A percentile compares a stretch with the other conserved stretches of the same genome.
Evolutionary conservation across 2,888 invertebrate genomes (phyloP).

Genomic region (Colostygia pectinataria): DNA sequence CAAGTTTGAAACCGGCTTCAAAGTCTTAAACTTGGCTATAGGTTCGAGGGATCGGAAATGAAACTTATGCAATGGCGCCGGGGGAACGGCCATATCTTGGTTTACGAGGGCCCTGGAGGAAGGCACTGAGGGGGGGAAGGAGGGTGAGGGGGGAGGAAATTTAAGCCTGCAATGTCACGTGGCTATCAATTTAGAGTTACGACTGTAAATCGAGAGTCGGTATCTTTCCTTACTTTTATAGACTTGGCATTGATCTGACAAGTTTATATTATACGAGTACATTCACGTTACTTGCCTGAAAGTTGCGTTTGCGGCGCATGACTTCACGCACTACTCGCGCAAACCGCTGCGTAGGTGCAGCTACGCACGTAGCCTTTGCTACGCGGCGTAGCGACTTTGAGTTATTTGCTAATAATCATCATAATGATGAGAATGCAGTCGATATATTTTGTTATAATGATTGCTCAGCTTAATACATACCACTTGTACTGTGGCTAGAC

Average conservation of each 20-base stretch:
- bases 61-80: slow-evolving; percentile 55
- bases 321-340: too few species aligned
- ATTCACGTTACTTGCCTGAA: too few species aligned
- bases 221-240: slow-evolving; percentile 39
- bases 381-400: too few species aligned
- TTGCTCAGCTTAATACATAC: too few species aligned
- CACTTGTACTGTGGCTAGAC: too few species aligned
- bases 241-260: slow-evolving; percentile 13
- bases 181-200: slow-evolving; percentile 63
- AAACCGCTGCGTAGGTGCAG: too few species aligned
- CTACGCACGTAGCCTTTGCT: too few species aligned
- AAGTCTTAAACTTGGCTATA: slow-evolving; percentile 38
- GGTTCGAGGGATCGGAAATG: slow-evolving; percentile 49
- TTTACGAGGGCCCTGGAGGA: slow-evolving; percentile 38
- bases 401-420: too few species aligned
- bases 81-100: slow-evolving; percentile 45
- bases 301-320: too few species aligned
- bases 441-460: too few species aligned
- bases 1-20: slow-evolving; percentile 26
- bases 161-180: slow-evolving; percentile 51
- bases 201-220: slow-evolving; percentile 44
- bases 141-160: slow-evolving; percentile 21
- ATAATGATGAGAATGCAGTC: too few species aligned
- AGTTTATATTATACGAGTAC: too few species aligned
- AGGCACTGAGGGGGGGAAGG: slow-evolving; percentile 9